phyloP scores from a whole-genome alignment of 1,140 invertebrate species.

The Nephotettix cincticeps region DNA sequence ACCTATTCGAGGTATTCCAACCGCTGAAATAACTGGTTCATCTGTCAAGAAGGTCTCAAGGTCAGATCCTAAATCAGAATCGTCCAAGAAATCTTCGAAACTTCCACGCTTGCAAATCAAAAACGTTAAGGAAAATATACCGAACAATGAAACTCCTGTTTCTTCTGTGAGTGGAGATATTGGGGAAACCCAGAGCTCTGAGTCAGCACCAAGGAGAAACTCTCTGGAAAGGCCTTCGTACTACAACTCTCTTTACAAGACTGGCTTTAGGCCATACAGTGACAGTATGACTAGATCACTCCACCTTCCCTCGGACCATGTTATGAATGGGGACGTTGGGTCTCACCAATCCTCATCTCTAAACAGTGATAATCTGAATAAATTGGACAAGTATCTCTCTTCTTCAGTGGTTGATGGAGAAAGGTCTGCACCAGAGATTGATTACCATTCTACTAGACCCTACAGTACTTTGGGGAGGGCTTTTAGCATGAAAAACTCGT shows the following conservation, averaged over 20 bases:
- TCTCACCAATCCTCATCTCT: background rate
- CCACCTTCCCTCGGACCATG: background rate
- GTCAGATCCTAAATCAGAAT: background rate
- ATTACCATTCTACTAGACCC: background rate
- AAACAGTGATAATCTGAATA: background rate
- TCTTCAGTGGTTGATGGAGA: background rate
- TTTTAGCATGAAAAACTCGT: background rate
- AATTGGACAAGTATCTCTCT: background rate
- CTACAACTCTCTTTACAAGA: constrained; percentile 6
- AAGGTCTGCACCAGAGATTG: background rate
- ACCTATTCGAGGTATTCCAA: background rate
- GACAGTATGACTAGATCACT: constrained; percentile 8
- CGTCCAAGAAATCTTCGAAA: background rate
- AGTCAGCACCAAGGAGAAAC: background rate
- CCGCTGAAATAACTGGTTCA: background rate
- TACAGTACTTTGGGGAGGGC: background rate
- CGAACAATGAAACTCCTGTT: no score
- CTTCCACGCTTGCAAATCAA: background rate
- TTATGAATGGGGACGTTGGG: background rate
- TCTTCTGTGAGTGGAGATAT: no score
- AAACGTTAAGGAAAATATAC: no score
- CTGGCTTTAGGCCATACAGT: background rate
- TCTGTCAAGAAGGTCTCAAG: background rate
- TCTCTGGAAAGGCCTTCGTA: constrained; percentile 19
- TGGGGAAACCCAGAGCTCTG: background rate